Evolutionary conservation across 2,888 invertebrate species (phyloP).

Genomic region (Gastrophysa polygoni): DNA sequence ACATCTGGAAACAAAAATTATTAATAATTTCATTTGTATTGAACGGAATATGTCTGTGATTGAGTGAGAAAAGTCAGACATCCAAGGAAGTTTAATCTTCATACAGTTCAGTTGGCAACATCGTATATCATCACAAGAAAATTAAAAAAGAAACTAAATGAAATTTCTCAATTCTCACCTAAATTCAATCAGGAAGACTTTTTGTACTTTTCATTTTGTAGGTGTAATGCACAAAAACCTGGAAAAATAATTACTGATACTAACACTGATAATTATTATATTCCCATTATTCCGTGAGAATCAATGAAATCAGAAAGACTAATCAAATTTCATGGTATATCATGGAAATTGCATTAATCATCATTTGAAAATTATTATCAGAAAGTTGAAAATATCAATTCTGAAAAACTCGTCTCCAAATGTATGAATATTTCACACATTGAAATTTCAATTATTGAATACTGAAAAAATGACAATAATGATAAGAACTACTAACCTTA

Average conservation of each 20-base stretch:
- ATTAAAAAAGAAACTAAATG: too few species aligned
- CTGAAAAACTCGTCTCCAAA: background rate
- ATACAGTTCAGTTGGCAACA: slow-evolving; percentile 11
- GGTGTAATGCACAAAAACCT: background rate
- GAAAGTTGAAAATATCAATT: background rate
- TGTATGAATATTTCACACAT: background rate
- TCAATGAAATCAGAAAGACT: slow-evolving; percentile 25
- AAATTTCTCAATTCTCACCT: background rate
- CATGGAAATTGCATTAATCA: slow-evolving; percentile 21
- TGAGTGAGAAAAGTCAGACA: background rate
- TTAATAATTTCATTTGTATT: background rate
- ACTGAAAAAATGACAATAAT: background rate
- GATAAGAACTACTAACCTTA: too few species aligned
- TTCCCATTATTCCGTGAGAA: too few species aligned
- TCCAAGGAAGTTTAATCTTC: slow-evolving; percentile 16
- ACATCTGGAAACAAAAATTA: background rate
- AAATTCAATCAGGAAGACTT: background rate
- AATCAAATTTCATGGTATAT: slow-evolving; percentile 23
- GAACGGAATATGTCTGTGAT: background rate
- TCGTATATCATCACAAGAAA: slow-evolving; percentile 1
- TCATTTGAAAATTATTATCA: slow-evolving; percentile 9
- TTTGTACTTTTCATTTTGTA: background rate
- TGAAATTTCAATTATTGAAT: background rate
- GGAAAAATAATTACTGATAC: background rate
- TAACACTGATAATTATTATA: too few species aligned